These are phyloP conservation scores for Seriola aureovittata DNA, from an alignment of 2,113 vertebrate species.

Conservation along the genomic window DNA sequence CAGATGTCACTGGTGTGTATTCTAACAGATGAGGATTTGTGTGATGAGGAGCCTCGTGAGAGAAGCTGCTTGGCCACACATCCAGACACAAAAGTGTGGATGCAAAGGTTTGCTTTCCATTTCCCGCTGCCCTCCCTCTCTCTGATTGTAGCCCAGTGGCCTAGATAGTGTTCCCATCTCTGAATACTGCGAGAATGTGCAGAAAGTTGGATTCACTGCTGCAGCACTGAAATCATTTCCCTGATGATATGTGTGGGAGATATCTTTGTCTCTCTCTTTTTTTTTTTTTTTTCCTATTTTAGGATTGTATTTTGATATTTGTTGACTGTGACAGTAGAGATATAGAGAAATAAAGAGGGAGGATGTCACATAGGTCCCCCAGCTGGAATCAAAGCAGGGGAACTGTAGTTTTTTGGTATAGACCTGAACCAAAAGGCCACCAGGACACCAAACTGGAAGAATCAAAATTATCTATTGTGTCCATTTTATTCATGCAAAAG, in stretches of 20 bases:
- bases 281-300: neutral
- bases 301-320: neutral
- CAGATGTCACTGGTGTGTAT: conserved; percentile 72
- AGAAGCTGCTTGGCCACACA: conserved; percentile 51
- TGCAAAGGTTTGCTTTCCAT: conserved; percentile 19
- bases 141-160: conserved; percentile 60
- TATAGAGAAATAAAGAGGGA: neutral
- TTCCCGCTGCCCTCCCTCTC: conserved; percentile 29
- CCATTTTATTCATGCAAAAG: neutral
- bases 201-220: conserved; percentile 8
- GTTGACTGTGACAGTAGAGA: neutral
- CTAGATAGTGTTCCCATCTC: conserved; percentile 55
- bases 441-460: neutral
- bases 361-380: neutral
- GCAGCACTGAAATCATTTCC: neutral
- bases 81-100: conserved; percentile 43
- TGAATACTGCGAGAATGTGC: conserved; percentile 22
- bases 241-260: neutral
- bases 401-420: neutral
- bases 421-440: neutral
- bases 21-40: conserved; percentile 62
- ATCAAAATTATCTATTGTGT: neutral
- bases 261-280: neutral
- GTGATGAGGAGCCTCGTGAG: conserved; percentile 62
- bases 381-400: neutral